Conservation (phyloP, 2,888 invertebrate genomes). For the Dioctria rufipes region DNA sequence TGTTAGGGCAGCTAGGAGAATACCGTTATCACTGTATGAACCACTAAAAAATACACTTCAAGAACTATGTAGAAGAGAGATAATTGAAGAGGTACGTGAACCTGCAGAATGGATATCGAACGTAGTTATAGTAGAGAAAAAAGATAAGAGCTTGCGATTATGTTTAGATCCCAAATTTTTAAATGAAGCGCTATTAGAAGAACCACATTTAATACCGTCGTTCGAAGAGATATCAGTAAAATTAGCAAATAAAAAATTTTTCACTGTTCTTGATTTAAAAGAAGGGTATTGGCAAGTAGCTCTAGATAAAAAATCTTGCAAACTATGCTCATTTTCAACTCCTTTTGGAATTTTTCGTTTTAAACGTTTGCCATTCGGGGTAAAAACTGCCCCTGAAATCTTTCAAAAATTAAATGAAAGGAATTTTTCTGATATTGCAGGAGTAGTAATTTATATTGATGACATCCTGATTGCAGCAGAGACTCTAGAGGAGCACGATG, state of each 20-base stretch:
- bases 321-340: conserved; percentile 61
- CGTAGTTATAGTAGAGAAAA: too few species aligned
- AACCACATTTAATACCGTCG: conserved; percentile 61
- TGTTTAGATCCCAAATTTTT: too few species aligned
- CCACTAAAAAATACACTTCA: too few species aligned
- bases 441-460: conserved; percentile 6
- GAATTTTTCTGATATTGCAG: too few species aligned
- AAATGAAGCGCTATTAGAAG: conserved; percentile 59
- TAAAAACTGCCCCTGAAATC: conserved; percentile 35
- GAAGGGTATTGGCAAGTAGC: conserved; percentile 57
- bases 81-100: too few species aligned
- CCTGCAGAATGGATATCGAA: too few species aligned
- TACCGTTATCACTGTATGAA: too few species aligned
- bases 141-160: too few species aligned
- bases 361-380: conserved; percentile 13
- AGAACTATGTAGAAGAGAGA: too few species aligned
- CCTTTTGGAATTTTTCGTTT: conserved; percentile 52
- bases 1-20: too few species aligned
- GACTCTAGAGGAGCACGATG: conserved; percentile 13
- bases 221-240: conserved; percentile 61
- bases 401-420: conserved; percentile 57
- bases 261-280: conserved; percentile 61
- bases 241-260: conserved; percentile 60
- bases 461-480: conserved; percentile 34
- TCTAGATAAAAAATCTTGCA: conserved; percentile 56